Conservation (phyloP, 53 echinoderm and acorn worm genomes). For the Holothuria leucospilota region DNA sequence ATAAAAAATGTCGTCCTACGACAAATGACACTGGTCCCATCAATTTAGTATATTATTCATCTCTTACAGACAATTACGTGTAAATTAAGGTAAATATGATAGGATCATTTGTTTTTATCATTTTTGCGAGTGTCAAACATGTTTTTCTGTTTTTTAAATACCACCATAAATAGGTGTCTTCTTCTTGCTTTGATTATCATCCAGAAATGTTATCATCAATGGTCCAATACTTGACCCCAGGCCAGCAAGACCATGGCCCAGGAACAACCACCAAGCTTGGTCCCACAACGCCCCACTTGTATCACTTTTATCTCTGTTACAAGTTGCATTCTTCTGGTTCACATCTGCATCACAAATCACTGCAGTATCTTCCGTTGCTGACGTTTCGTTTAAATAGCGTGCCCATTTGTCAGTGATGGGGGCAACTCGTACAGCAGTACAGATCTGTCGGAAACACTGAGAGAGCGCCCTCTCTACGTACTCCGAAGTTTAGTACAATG, state of each 20-base stretch:
- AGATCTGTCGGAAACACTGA: too few relatives aligned
- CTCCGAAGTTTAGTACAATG: too few relatives aligned
- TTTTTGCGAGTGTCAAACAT: too few relatives aligned
- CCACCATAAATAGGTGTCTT: conserved; percentile 69
- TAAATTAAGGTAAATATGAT: too few relatives aligned
- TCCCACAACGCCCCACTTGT: conserved; percentile 66
- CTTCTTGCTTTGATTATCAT: conserved; percentile 74
- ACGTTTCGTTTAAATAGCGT: neutral
- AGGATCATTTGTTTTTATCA: too few relatives aligned
- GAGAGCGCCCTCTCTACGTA: too few relatives aligned
- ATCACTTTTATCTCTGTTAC: conserved; percentile 52
- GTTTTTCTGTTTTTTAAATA: conserved; percentile 19
- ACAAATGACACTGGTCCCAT: too few relatives aligned
- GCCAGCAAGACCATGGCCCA: conserved; percentile 72
- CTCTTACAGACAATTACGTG: too few relatives aligned
- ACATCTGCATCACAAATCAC: conserved; percentile 9
- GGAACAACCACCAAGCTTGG: conserved; percentile 77
- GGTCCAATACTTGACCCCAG: conserved; percentile 59
- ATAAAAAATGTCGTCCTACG: too few relatives aligned
- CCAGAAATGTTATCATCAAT: conserved; percentile 80
- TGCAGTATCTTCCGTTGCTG: neutral
- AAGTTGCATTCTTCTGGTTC: conserved; percentile 33
- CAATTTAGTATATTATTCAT: too few relatives aligned
- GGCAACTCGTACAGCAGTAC: conserved; percentile 73
- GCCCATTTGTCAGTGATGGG: neutral